Evolutionary conservation across 2,113 vertebrate species (phyloP).

Genomic region (Struthio camelus): DNA sequence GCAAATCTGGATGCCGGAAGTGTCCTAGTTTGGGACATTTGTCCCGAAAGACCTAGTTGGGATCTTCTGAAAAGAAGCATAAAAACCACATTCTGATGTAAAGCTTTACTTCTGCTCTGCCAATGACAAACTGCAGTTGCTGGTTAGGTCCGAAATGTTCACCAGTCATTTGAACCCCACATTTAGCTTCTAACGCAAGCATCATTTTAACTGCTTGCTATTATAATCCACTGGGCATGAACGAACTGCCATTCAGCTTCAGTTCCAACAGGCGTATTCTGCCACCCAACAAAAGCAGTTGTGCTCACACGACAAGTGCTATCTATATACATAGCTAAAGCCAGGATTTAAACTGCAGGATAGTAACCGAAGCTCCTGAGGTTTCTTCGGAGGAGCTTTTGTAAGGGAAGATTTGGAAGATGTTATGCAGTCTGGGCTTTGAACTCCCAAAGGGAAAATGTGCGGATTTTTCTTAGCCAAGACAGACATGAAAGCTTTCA

Average conservation of each 20-base stretch:
- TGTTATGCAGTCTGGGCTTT: neutral
- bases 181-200: conserved; percentile 29
- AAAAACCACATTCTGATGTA: neutral
- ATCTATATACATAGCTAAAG: neutral
- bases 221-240: neutral
- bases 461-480: neutral
- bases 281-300: neutral
- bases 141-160: conserved; percentile 18
- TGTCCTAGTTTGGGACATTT: neutral
- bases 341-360: conserved; percentile 28
- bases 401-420: neutral
- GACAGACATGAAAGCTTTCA: neutral
- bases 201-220: conserved; percentile 10
- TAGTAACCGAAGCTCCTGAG: neutral
- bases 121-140: neutral
- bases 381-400: neutral
- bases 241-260: conserved; percentile 3
- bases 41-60: no score
- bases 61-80: neutral
- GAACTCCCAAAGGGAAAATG: neutral
- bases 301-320: neutral
- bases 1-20: neutral
- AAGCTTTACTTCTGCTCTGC: neutral
- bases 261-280: neutral
- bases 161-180: conserved; percentile 11